Conservation (phyloP, 1,140 invertebrate genomes). For the Helicoverpa armigera region DNA sequence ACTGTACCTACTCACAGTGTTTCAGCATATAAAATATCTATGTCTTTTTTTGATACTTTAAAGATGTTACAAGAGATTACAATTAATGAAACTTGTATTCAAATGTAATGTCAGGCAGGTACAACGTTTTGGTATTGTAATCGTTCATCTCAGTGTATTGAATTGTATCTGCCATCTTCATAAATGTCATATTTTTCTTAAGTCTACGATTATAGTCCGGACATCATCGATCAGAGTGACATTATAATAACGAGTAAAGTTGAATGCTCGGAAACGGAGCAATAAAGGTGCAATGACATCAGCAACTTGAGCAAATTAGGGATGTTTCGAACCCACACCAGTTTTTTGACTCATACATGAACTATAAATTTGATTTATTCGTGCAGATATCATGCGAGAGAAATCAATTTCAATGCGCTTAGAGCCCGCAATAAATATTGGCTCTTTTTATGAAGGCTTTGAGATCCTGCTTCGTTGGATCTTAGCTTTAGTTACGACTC, state of each 20-base stretch:
- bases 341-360: neutral
- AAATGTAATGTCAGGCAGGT: neutral
- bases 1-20: neutral
- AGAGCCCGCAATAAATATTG: constrained; percentile 14
- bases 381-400: neutral
- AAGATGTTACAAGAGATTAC: neutral
- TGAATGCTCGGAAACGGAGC: constrained; percentile 48
- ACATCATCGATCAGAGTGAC: constrained; percentile 55
- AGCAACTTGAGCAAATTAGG: constrained; percentile 46
- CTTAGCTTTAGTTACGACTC: neutral
- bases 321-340: constrained; percentile 49
- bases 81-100: neutral
- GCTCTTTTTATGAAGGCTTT: neutral
- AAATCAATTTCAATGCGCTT: constrained; percentile 11
- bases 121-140: neutral
- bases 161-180: constrained; percentile 41
- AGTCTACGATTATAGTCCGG: constrained; percentile 27
- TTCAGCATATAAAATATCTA: neutral
- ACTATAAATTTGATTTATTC: constrained; percentile 20
- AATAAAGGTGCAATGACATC: constrained; percentile 45
- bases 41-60: neutral
- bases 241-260: constrained; percentile 51
- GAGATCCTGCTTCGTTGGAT: neutral
- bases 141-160: constrained; percentile 2
- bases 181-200: constrained; percentile 44